Conservation (phyloP, 2,797 vertebrate species). For the Gallinago nigripennis region DNA sequence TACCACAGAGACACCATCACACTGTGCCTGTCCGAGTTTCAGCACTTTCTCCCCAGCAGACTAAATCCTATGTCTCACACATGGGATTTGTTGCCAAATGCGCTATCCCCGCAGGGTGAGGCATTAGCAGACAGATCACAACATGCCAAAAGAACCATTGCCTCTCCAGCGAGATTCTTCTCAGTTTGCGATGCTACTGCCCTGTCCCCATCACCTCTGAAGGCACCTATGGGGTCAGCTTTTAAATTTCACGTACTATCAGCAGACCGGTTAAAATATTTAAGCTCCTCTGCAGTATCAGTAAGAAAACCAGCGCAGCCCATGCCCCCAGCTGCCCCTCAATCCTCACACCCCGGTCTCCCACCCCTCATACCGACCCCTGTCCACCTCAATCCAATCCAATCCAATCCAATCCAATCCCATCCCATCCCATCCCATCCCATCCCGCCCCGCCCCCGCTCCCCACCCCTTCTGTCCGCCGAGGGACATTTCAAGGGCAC, state of each 20-base stretch:
- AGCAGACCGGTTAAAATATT: not conserved
- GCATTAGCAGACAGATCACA: not conserved
- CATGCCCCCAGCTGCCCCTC: not conserved
- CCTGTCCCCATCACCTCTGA: not conserved
- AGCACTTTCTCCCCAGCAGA: not conserved
- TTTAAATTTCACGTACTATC: not conserved
- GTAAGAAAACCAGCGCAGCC: too few relatives aligned
- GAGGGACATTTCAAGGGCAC: not conserved
- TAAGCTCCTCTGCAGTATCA: not conserved
- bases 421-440: too few relatives aligned
- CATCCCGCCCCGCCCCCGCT: not conserved
- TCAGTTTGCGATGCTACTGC: not conserved
- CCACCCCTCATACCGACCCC: too few relatives aligned
- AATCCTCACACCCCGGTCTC: too few relatives aligned
- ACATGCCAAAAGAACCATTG: not conserved
- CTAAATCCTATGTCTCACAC: not conserved
- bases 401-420: too few relatives aligned
- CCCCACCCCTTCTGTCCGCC: not conserved
- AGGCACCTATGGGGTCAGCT: not conserved
- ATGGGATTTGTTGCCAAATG: fast-evolving
- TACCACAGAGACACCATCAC: fast-evolving
- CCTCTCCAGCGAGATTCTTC: too few relatives aligned
- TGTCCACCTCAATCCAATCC: too few relatives aligned
- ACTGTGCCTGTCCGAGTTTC: not conserved
- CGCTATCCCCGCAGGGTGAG: not conserved